Percentiles rank a stretch among this genome's conserved stretches.
Conservation (phyloP, 1,140 invertebrate genomes). For the Teleogryllus occipitalis region DNA sequence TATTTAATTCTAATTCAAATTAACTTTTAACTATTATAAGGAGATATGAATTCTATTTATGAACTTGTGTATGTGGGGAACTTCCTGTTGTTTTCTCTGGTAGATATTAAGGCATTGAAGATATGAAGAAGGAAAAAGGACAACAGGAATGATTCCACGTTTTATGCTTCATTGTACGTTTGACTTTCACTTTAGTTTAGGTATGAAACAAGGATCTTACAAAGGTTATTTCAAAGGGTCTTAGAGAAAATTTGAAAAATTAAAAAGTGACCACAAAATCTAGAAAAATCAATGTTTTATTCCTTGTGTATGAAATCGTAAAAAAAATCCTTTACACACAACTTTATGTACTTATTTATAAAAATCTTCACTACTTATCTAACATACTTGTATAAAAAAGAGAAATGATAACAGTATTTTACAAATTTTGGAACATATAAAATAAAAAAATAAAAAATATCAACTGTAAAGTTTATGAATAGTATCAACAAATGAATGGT, state of each 20-base stretch:
- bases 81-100: no score
- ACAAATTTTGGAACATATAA: not conserved
- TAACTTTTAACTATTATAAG: no score
- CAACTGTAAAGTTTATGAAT: not conserved
- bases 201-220: no score
- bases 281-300: not conserved
- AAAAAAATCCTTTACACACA: not conserved
- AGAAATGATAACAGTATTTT: not conserved
- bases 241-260: not conserved
- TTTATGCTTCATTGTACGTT: no score
- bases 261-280: not conserved
- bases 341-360: not conserved
- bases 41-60: no score
- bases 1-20: no score
- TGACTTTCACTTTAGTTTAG: no score
- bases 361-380: not conserved
- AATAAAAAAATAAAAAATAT: slow-evolving; percentile 6
- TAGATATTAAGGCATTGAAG: no score
- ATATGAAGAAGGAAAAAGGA: no score
- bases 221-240: no score
- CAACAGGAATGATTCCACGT: no score
- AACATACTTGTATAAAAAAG: not conserved
- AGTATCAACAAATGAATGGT: not conserved
- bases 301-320: not conserved
- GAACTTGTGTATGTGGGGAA: no score